phyloP scores from a whole-genome alignment of 2,797 vertebrate genomes.

The Ciconia nigra region DNA sequence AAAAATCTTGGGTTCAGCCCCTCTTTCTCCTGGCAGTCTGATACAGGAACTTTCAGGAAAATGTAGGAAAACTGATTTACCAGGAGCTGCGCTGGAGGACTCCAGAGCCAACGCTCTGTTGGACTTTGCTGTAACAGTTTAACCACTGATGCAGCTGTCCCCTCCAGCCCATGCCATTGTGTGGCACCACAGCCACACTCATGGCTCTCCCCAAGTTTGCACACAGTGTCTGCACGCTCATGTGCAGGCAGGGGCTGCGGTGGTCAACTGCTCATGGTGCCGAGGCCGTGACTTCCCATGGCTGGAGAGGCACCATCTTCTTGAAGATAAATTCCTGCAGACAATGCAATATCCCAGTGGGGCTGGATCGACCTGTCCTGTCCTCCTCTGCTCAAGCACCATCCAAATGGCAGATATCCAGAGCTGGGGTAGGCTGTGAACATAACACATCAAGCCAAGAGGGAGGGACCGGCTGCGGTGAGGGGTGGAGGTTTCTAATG shows the following conservation, averaged over 20 bases:
- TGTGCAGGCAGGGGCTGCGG: rapidly evolving
- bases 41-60: not conserved
- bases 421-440: not conserved
- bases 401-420: not conserved
- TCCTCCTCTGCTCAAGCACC: not conserved
- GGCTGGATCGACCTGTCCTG: not conserved
- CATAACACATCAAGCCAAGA: too few species aligned
- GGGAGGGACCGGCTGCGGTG: not conserved
- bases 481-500: not conserved
- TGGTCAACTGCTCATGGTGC: not conserved
- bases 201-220: not conserved
- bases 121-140: not conserved
- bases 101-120: not conserved
- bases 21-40: not conserved
- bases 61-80: not conserved
- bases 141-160: not conserved
- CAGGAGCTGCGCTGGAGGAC: not conserved
- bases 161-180: rapidly evolving
- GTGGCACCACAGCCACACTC: not conserved
- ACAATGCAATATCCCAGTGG: not conserved
- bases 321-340: not conserved
- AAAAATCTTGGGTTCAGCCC: not conserved
- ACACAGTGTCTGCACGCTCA: rapidly evolving
- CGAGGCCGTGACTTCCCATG: rapidly evolving
- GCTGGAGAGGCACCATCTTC: not conserved